Base-by-base conservation (phyloP, 2,113 vertebrate genomes). In the Hippocampus comes region DNA sequence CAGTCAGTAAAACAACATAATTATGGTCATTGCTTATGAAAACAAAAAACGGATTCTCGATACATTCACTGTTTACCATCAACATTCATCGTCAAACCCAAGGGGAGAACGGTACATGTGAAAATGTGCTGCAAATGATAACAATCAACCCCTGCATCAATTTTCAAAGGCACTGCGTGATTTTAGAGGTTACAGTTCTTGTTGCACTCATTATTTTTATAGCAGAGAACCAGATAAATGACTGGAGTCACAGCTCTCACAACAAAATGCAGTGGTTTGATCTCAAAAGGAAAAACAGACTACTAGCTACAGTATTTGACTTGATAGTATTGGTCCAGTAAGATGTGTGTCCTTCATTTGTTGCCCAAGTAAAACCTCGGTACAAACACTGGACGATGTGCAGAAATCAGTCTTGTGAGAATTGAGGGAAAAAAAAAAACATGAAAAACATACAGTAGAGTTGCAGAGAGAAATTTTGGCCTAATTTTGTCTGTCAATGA, bases 401-500 rank as follows among this genome's bases (percentile, higher is more conserved):
- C 57, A 79, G 76, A 82, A 82, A 76, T 27, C 17, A 68, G 38
- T 78, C 70, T 71, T 51, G 61, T 68, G 48, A 69, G 66, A 67
- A 17, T 25, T 41, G 21, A 30, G 27, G 25, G 25, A 3, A 10
- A 5, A 9, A 66, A 27, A 1, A 15, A 30, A 23, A 75, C 14
- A 73, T 42, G 20, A 81, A 70, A 75, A 73, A 64, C 41, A 25
- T 63, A 65, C n/a, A 75, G 73, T 18, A 51, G 53, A 79, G 17
- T 23, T 41, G 9, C 0, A 5, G 21, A 75, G 17, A 63, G 7
- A 61, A 70, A 17, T 4, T 9, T 11, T 41, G 7, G 0, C 72
- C 71, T 86, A 85, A 55, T 73, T 78, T 66, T 85, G 51, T 73
- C 90, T 85, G 82, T 94, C 91, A 21, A 88, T 90, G 86, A 96